Conservation (phyloP, 2,888 invertebrate species). For the Craniophora ligustri region DNA sequence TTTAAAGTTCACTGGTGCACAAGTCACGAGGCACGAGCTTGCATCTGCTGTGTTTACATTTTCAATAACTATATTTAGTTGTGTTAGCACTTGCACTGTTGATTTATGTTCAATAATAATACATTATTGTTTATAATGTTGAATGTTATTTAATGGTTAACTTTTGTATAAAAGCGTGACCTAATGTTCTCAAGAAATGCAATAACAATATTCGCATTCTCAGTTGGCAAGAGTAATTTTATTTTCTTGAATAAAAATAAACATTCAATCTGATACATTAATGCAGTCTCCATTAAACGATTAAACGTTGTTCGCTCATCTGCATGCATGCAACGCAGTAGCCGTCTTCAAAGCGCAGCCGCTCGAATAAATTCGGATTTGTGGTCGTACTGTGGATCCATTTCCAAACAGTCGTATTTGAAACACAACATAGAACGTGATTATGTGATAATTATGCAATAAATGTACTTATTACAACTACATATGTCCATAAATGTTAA, state of each 20-base stretch:
- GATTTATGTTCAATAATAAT: slow-evolving; percentile 48
- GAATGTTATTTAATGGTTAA: slow-evolving; percentile 41
- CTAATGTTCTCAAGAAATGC: slow-evolving; percentile 12
- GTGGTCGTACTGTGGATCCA: slow-evolving; percentile 59
- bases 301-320: slow-evolving; percentile 82
- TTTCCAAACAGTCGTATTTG: slow-evolving; percentile 61
- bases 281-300: slow-evolving; percentile 83
- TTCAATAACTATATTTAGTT: slow-evolving; percentile 61
- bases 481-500: slow-evolving; percentile 17
- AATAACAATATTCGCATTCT: slow-evolving; percentile 37
- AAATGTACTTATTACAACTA: slow-evolving; percentile 13
- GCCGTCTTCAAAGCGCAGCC: slow-evolving; percentile 79
- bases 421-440: slow-evolving; percentile 40
- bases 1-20: slow-evolving; percentile 69
- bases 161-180: slow-evolving; percentile 21
- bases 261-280: slow-evolving; percentile 80
- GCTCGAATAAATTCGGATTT: slow-evolving; percentile 79
- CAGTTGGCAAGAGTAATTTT: slow-evolving; percentile 57
- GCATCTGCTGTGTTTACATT: slow-evolving; percentile 62
- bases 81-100: slow-evolving; percentile 57
- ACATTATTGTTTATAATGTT: slow-evolving; percentile 37
- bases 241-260: slow-evolving; percentile 66
- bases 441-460: slow-evolving; percentile 22
- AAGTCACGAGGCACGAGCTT: slow-evolving; percentile 62
- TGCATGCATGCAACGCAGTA: slow-evolving; percentile 79